A percentile compares a stretch with the other conserved stretches of the same genome.
Evolutionary conservation across 92 coral and sea anemone species (phyloP).

Genomic region (Diadumene lineata): DNA sequence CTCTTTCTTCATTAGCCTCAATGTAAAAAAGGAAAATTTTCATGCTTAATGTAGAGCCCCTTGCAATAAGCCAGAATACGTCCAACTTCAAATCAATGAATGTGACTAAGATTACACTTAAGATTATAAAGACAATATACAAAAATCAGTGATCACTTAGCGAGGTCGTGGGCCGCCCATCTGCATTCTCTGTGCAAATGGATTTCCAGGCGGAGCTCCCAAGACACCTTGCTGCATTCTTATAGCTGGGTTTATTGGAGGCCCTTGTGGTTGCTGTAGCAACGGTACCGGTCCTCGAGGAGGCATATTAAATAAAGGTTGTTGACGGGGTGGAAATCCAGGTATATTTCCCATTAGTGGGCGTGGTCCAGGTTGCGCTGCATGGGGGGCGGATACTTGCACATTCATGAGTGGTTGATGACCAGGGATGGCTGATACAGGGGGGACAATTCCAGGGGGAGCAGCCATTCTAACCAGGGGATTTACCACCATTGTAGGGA

Average conservation of each 20-base stretch:
- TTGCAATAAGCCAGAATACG: slow-evolving; percentile 7
- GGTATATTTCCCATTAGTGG: slow-evolving; percentile 52
- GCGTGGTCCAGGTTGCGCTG: slow-evolving; percentile 57
- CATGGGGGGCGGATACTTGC: slow-evolving; percentile 53
- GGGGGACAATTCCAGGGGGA: slow-evolving; percentile 58
- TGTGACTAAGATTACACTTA: background rate
- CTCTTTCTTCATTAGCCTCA: background rate
- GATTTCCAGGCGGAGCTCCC: slow-evolving; percentile 18
- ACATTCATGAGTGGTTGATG: slow-evolving; percentile 37
- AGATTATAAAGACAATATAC: background rate
- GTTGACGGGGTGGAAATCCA: slow-evolving; percentile 52
- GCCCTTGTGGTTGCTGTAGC: slow-evolving; percentile 60
- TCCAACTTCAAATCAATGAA: background rate
- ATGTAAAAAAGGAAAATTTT: background rate
- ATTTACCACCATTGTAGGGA: slow-evolving; percentile 58
- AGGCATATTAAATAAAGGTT: slow-evolving; percentile 75
- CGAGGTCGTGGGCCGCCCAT: slow-evolving; percentile 46
- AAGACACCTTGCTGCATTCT: slow-evolving; percentile 51
- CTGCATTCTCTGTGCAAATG: slow-evolving; percentile 30
- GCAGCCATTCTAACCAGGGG: slow-evolving; percentile 60
- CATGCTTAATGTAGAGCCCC: background rate
- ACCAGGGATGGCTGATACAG: slow-evolving; percentile 39
- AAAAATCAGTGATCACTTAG: slow-evolving; percentile 7
- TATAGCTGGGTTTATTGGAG: slow-evolving; percentile 58
- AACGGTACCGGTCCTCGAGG: slow-evolving; percentile 66